Evolutionary conservation across 1,140 invertebrate genomes (phyloP).

Genomic region (Sinonovacula constricta): DNA sequence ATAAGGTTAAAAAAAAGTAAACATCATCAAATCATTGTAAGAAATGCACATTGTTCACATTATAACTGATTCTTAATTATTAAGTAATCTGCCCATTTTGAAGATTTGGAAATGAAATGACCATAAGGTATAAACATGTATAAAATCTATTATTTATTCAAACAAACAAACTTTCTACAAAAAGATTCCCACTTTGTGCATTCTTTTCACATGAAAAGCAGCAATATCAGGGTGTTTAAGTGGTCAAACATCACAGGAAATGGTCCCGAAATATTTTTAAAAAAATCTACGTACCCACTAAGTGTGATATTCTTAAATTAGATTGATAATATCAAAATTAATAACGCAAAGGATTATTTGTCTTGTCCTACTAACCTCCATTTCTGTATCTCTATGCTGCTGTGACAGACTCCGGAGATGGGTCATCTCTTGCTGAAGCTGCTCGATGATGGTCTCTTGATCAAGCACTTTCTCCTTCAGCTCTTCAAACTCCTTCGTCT

Average conservation of each 20-base stretch:
- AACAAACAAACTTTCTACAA: background rate
- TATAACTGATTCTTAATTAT: no score
- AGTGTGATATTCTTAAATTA: background rate
- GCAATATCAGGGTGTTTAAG: background rate
- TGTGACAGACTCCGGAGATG: slow-evolving; percentile 11
- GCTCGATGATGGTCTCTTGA: slow-evolving; percentile 40
- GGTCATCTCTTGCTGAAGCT: slow-evolving; percentile 42
- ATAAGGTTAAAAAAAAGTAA: no score
- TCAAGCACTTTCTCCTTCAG: slow-evolving; percentile 46
- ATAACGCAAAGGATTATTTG: no score
- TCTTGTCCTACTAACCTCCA: no score
- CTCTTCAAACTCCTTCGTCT: slow-evolving; percentile 21
- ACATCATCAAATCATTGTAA: no score
- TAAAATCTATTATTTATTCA: background rate
- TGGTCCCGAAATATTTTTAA: background rate
- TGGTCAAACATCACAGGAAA: background rate
- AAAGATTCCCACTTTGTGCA: background rate
- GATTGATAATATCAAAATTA: no score
- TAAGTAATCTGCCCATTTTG: no score
- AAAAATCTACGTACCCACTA: background rate
- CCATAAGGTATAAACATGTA: no score
- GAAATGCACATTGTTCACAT: no score
- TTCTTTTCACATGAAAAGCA: background rate
- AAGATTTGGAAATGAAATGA: no score
- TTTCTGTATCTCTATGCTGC: slow-evolving; percentile 21